These are phyloP conservation scores for Echinarachnius parma DNA, from an alignment of 53 echinoderm and acorn worm species.

Conservation along the genomic window DNA sequence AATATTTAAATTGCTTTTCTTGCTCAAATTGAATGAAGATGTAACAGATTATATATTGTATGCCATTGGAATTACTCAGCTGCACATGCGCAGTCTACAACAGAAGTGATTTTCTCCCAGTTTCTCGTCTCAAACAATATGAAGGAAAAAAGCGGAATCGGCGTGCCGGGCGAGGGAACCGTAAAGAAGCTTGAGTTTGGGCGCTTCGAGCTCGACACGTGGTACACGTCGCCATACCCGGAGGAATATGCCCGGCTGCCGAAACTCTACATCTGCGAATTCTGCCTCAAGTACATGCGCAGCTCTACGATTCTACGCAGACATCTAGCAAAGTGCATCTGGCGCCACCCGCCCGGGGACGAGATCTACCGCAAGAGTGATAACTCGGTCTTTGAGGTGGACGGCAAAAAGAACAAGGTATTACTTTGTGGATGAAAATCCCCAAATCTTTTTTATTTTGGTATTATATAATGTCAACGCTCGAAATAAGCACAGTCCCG, in stretches of 20 bases:
- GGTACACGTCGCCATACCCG: constrained; percentile 96
- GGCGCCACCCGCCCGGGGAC: constrained; percentile 96
- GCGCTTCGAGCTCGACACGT: constrained; percentile 96
- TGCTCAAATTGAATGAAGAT: no score
- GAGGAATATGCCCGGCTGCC: constrained; percentile 94
- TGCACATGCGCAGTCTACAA: no score
- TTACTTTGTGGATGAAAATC: no score
- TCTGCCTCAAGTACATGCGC: constrained; percentile 94
- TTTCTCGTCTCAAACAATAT: no score
- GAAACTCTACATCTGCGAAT: constrained; percentile 97
- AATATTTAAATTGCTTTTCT: no score
- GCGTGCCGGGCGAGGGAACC: constrained; percentile 66
- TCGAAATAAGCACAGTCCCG: no score
- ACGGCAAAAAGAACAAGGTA: constrained; percentile 98
- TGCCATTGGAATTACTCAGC: no score
- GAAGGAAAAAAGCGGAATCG: constrained; percentile 73
- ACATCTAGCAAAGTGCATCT: constrained; percentile 93
- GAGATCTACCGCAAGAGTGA: constrained; percentile 86
- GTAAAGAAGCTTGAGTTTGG: constrained; percentile 97
- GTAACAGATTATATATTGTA: no score
- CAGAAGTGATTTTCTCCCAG: no score
- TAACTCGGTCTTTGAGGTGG: constrained; percentile 98
- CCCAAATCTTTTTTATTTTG: no score
- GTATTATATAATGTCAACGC: no score
- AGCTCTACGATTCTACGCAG: constrained; percentile 88